These are phyloP conservation scores for Enteromius fasciolatus DNA, from an alignment of 2,797 vertebrate genomes.

Conservation along the genomic window DNA sequence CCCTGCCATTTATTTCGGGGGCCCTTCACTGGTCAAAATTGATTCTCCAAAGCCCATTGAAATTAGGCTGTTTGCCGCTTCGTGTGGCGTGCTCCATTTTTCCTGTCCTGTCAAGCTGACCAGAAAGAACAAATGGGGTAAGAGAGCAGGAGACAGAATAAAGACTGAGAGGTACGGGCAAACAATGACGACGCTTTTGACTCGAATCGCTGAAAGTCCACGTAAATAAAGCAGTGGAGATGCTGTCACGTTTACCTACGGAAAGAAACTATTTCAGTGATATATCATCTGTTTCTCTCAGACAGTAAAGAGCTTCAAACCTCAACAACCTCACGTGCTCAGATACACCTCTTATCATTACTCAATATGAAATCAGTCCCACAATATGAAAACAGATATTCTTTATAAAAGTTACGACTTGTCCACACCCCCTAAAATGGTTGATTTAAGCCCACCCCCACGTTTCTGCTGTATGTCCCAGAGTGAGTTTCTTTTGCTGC, in stretches of 20 bases:
- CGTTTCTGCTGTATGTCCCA: no score
- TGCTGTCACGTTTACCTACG: not conserved
- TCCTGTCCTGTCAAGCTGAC: constrained; percentile 26
- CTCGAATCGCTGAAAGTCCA: not conserved
- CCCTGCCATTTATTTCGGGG: constrained; percentile 71
- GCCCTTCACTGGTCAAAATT: constrained; percentile 66
- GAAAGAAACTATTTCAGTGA: not conserved
- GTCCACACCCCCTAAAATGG: no score
- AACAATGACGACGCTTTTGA: constrained; percentile 1
- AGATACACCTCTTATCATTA: not conserved
- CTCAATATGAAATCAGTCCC: not conserved
- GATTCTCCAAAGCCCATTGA: constrained; percentile 60
- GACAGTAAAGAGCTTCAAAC: not conserved
- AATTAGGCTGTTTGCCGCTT: constrained; percentile 62
- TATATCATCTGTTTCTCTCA: not conserved
- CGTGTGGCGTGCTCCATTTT: constrained; percentile 49
- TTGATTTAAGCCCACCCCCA: no score
- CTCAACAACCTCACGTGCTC: not conserved
- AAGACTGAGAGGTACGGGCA: constrained; percentile 18
- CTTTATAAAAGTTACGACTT: no score
- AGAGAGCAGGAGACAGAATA: constrained; percentile 14
- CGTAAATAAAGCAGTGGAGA: constrained; percentile 10
- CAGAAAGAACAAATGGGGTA: constrained; percentile 12
- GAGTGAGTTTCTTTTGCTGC: no score
- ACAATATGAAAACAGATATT: no score